phyloP scores from a whole-genome alignment of 1,140 invertebrate species.

The Ectropis grisescens region DNA sequence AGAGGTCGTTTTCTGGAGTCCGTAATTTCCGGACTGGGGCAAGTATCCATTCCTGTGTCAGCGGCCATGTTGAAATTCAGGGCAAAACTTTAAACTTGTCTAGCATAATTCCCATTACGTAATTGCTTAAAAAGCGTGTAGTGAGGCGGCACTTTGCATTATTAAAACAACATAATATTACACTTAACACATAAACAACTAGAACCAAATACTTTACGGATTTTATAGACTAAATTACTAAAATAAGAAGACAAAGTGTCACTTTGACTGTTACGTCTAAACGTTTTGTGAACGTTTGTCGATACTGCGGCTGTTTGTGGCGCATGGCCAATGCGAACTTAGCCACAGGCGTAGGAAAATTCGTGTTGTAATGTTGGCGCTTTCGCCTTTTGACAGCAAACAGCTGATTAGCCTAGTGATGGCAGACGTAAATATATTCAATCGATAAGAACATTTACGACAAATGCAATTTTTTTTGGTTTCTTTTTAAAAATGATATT shows the following conservation, averaged over 20 bases:
- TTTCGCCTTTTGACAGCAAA: constrained; percentile 47
- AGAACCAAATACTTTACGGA: constrained; percentile 44
- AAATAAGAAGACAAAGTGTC: constrained; percentile 61
- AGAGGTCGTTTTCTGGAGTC: constrained; percentile 89
- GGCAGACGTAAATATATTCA: no score
- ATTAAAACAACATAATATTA: constrained; percentile 43
- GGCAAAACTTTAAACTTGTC: constrained; percentile 67
- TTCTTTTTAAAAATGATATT: no score
- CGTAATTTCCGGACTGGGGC: constrained; percentile 84
- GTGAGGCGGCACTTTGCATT: constrained; percentile 55
- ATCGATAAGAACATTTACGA: no score
- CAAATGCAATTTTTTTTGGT: background rate
- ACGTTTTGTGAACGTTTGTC: constrained; percentile 65
- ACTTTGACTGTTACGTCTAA: constrained; percentile 64
- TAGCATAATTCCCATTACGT: constrained; percentile 67
- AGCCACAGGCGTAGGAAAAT: constrained; percentile 30
- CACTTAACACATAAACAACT: constrained; percentile 65
- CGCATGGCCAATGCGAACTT: constrained; percentile 53
- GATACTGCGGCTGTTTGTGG: constrained; percentile 60
- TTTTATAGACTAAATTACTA: constrained; percentile 51
- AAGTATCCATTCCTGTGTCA: constrained; percentile 86
- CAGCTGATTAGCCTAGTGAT: constrained; percentile 58
- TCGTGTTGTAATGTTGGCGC: constrained; percentile 31
- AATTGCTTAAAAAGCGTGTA: constrained; percentile 62
- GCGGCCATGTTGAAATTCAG: constrained; percentile 80